phyloP scores from a whole-genome alignment of 1,140 invertebrate species.

The Carcinoscorpius rotundicauda region DNA sequence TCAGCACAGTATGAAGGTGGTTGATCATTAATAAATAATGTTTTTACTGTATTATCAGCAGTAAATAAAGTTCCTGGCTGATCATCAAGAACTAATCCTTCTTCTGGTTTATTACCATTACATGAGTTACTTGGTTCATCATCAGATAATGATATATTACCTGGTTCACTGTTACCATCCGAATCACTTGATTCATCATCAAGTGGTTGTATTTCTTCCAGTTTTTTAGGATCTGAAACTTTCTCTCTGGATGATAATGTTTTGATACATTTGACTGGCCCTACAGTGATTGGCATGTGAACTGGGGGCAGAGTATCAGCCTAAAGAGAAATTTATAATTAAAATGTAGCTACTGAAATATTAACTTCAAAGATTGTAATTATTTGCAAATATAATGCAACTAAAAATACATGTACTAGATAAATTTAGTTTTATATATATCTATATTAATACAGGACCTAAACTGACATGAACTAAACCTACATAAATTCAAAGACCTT shows the following conservation, averaged over 20 bases:
- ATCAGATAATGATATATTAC: too few species aligned
- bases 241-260: constrained; percentile 24
- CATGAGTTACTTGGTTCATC: too few species aligned
- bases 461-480: not conserved
- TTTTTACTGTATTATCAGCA: too few species aligned
- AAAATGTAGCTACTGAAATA: constrained; percentile 18
- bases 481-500: not conserved
- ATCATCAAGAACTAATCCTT: too few species aligned
- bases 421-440: too few species aligned
- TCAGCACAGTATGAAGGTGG: too few species aligned
- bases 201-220: constrained; percentile 17
- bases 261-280: constrained; percentile 54
- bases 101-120: too few species aligned
- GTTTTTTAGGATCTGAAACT: constrained; percentile 20
- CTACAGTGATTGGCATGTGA: constrained; percentile 69
- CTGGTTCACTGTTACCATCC: too few species aligned
- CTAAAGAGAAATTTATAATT: constrained; percentile 32
- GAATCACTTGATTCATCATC: too few species aligned
- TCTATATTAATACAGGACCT: too few species aligned
- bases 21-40: too few species aligned
- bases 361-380: constrained; percentile 30
- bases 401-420: not conserved
- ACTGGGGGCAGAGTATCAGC: constrained; percentile 45
- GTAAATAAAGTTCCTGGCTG: too few species aligned
- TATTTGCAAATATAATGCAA: not conserved